Evolutionary conservation across 30 jellyfish, hydroid and myxozoan species (phyloP), one percentile per base, ranked within the genome.

Genomic region (Mastigias papua): DNA sequence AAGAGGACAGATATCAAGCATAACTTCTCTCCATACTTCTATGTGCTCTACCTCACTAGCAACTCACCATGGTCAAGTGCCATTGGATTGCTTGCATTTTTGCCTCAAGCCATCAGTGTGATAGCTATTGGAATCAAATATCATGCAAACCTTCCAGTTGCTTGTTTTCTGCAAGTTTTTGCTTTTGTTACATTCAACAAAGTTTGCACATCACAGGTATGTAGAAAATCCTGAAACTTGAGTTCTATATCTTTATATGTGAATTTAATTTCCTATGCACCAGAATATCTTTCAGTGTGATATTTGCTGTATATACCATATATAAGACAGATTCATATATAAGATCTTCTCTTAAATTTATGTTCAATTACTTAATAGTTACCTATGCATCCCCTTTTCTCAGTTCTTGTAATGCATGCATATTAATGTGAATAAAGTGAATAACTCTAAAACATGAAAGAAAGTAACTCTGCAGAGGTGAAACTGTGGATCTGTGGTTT

Each of bases 131-230:
- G 99, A 7, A n/a, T 75, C 23, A 68, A 60, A 37, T 95, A 65
- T 68, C 91, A 81, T 70, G 27, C 61, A 21, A 49, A 49, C 23
- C 83, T 87, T 9, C 90, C 97, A 22, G 79, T 95, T 34, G 99
- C 97, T 6, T 81, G 94, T 25, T 95, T 95, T 68, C 74, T 95
- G 71, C 99, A 95, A 61, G 82, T 92, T 1, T 95, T 95, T 86
- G 99, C 99, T 76, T 95, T 95, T 89, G 99, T 95, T 26, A 57
- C 99, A 21, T 95, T 95, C 81, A 95, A 95, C 80, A 95, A 95
- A 90, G 99, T 95, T 62, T 95, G 99, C 88, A 95, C 99, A 32
- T 95, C 99, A 54, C 99, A 95, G 97, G 99, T 95, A 54, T 42
- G 83, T 54, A 54, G 13, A 42, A 42, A 42, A 15, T n/a, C n/a